A percentile compares a stretch with the other conserved stretches of the same genome.
These are phyloP conservation scores for Sebastes jordani DNA, from an alignment of 2,797 vertebrate species.

Conservation along the genomic window DNA sequence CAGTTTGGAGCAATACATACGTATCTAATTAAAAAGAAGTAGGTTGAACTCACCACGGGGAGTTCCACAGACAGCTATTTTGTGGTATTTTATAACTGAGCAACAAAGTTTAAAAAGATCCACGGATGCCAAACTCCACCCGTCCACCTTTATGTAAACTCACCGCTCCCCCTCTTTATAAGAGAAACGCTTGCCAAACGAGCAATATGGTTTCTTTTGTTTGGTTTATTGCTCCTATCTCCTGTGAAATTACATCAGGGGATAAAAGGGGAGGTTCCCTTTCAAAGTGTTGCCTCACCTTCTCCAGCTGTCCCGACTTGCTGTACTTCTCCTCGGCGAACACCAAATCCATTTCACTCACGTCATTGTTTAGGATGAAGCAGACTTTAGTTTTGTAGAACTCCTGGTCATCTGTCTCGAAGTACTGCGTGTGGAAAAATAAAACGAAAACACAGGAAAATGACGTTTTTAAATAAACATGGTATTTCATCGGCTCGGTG, in stretches of 20 bases:
- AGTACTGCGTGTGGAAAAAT: conserved; percentile 86
- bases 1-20: neutral
- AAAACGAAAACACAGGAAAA: conserved; percentile 48
- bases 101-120: conserved; percentile 17
- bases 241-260: conserved; percentile 54
- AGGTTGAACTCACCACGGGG: neutral
- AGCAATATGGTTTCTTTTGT: conserved; percentile 66
- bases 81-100: conserved; percentile 17
- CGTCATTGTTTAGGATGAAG: conserved; percentile 98
- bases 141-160: conserved; percentile 45
- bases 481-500: conserved; percentile 39
- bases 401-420: conserved; percentile 98
- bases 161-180: conserved; percentile 8
- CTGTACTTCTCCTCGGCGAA: conserved; percentile 99
- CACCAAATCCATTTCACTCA: conserved; percentile 97
- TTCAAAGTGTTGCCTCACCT: conserved; percentile 85
- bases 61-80: conserved; percentile 15
- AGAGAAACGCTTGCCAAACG: conserved; percentile 48
- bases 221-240: conserved; percentile 61
- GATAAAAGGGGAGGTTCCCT: conserved; percentile 24
- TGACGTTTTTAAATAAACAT: conserved; percentile 61
- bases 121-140: conserved; percentile 9
- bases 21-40: conserved; percentile 17
- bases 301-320: conserved; percentile 95
- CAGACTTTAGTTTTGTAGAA: conserved; percentile 99